Evolutionary conservation across 2,113 vertebrate genomes (phyloP), one percentile per base, ranked within the genome.

Genomic region (Synodontis membranacea): DNA sequence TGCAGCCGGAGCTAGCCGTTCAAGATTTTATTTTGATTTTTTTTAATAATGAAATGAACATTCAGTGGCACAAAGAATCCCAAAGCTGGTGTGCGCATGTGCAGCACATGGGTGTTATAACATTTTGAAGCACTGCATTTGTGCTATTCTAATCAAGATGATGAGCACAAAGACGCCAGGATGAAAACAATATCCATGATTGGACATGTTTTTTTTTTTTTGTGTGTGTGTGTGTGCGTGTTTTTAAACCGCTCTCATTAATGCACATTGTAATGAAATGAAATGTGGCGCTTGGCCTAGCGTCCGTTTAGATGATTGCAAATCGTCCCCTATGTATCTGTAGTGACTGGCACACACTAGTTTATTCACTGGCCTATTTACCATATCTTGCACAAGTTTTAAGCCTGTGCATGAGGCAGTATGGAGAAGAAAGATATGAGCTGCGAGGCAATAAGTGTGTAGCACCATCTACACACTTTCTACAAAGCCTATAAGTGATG

Each of bases 181-280:
- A 42, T 48, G 48, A 68, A 64, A 44, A 72, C 64, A 86, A 89
- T 76, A 84, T 83, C 62, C 28, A 44, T 82, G 86, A 89, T 89
- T 87, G 64, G 58, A 87, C 39, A 7, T 78, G 19, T 62, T 28
- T 60, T 62, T 62, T n/a, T 52, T 19, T 64, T 64, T 14, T 7
- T n/a, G n/a, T n/a, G n/a, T n/a, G n/a, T n/a, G n/a, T n/a, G n/a
- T n/a, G n/a, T n/a, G n/a, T n/a, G n/a, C n/a, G n/a, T 64, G 60
- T 87, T 58, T 42, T 60, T 54, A 15, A 78, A 25, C 66, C 48
- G 28, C 54, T 80, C 75, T 81, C 82, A 81, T 86, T 58, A 81
- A 86, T 84, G 44, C 31, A 21, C 64, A 81, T 81, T 68, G 58
- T 54, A 84, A 44, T 58, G 34, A 60, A 84, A 44, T 58, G 34